Percentiles rank a stretch among this genome's conserved stretches.
Evolutionary conservation across 2,888 invertebrate species (phyloP).

Genomic region (Actias luna): DNA sequence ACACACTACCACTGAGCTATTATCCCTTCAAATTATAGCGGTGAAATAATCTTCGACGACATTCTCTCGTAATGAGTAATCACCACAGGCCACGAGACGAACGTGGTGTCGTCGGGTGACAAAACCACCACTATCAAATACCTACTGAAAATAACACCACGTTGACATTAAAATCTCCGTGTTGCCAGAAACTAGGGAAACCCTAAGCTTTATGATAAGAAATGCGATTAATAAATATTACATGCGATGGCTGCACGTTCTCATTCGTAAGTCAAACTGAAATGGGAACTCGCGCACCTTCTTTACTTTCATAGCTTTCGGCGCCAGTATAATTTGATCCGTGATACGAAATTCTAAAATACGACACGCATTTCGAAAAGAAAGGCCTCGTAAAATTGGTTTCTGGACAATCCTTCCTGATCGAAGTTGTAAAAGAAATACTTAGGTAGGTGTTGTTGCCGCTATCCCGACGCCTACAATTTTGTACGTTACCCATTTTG

Average conservation of each 20-base stretch:
- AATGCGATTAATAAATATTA: too few relatives aligned
- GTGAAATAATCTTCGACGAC: too few relatives aligned
- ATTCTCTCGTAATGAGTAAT: too few relatives aligned
- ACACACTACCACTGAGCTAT: too few relatives aligned
- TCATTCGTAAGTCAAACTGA: background rate
- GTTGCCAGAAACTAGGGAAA: too few relatives aligned
- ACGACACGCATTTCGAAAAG: background rate
- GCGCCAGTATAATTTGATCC: background rate
- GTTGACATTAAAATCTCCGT: too few relatives aligned
- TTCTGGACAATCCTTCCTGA: background rate
- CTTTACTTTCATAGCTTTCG: background rate
- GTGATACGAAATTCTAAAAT: background rate
- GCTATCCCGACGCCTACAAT: background rate
- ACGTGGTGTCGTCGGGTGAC: too few relatives aligned
- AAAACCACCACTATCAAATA: too few relatives aligned
- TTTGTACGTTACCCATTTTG: background rate
- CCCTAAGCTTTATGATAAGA: too few relatives aligned
- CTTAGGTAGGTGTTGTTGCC: background rate
- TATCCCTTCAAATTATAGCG: too few relatives aligned
- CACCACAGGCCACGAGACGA: too few relatives aligned
- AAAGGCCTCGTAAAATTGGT: background rate
- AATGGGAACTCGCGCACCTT: background rate
- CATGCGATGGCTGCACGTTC: background rate
- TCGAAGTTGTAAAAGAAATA: background rate
- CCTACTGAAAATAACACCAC: too few relatives aligned